These are phyloP conservation scores for Scleropages formosus DNA, from an alignment of 2,797 vertebrate species.

Conservation along the genomic window DNA sequence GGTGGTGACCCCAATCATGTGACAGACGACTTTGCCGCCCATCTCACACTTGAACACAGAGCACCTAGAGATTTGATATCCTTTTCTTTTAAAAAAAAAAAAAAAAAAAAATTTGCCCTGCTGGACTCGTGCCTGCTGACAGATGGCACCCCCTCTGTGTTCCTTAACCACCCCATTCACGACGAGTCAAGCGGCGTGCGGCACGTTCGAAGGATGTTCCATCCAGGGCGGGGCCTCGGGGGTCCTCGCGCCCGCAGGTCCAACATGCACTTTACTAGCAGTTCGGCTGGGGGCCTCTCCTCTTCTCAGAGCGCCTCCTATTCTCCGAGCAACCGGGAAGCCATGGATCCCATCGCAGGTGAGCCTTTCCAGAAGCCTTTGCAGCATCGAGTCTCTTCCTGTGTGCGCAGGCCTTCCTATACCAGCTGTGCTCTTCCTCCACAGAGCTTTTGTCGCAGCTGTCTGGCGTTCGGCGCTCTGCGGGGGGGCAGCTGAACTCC, in stretches of 20 bases:
- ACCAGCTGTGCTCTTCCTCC: constrained; percentile 19
- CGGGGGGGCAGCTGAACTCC: constrained; percentile 96
- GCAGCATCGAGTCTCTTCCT: too few relatives aligned
- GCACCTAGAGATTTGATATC: constrained; percentile 99
- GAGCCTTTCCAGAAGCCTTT: constrained; percentile 46
- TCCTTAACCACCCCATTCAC: constrained; percentile 77
- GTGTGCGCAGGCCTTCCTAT: background rate
- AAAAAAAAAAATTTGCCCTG: too few relatives aligned
- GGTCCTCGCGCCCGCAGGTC: constrained; percentile 94
- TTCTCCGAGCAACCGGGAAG: constrained; percentile 98
- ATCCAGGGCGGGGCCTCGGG: constrained; percentile 92
- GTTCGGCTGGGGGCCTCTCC: constrained; percentile 91
- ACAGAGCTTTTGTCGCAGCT: constrained; percentile 97
- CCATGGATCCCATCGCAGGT: constrained; percentile 99
- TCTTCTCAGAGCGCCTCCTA: constrained; percentile 98
- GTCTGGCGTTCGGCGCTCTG: constrained; percentile 92
- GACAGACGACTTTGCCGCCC: constrained; percentile 98
- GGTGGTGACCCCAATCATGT: constrained; percentile 99
- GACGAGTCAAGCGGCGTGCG: constrained; percentile 98
- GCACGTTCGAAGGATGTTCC: constrained; percentile 98
- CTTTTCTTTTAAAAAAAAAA: constrained; percentile 68
- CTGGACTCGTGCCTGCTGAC: background rate
- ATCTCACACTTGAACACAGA: constrained; percentile 99
- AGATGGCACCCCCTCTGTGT: constrained; percentile 14
- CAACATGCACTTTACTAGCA: constrained; percentile 99